These are phyloP conservation scores for Cettia cetti DNA, from an alignment of 2,113 vertebrate genomes.

Conservation along the genomic window DNA sequence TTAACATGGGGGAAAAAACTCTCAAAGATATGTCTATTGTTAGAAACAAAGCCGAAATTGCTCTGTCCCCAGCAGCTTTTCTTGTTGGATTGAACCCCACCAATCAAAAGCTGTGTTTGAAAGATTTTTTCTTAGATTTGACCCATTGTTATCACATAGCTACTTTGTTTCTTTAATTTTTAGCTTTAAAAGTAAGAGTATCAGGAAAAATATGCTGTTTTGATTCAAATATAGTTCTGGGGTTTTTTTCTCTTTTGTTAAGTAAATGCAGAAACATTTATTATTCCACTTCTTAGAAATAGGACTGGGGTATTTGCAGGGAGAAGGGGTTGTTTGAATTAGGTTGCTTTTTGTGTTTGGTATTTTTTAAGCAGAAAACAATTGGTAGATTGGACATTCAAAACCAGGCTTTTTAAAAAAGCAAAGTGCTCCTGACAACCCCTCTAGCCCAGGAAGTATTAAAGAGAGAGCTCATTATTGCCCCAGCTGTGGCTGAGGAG, in stretches of 20 bases:
- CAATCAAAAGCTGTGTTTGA: background rate
- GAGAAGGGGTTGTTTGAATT: background rate
- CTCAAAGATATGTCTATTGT: background rate
- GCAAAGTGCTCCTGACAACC: background rate
- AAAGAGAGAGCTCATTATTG: background rate
- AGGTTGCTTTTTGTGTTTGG: background rate
- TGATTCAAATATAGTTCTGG: background rate
- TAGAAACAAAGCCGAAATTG: background rate
- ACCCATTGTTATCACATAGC: background rate
- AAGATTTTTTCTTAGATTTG: background rate
- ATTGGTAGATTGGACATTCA: background rate
- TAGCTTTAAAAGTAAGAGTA: background rate
- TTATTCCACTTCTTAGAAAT: background rate
- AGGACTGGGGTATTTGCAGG: background rate
- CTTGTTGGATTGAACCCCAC: background rate
- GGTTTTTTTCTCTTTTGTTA: background rate
- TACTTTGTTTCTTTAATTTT: background rate
- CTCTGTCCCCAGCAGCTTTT: background rate
- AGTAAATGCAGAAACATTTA: background rate
- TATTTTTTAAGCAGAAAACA: background rate
- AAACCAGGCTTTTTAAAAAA: background rate
- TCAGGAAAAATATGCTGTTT: background rate
- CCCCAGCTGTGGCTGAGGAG: background rate
- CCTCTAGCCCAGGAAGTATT: background rate
- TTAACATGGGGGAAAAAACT: background rate